phyloP scores from a whole-genome alignment of 2,888 invertebrate species.

The Spatulosminthurus flaviceps region DNA sequence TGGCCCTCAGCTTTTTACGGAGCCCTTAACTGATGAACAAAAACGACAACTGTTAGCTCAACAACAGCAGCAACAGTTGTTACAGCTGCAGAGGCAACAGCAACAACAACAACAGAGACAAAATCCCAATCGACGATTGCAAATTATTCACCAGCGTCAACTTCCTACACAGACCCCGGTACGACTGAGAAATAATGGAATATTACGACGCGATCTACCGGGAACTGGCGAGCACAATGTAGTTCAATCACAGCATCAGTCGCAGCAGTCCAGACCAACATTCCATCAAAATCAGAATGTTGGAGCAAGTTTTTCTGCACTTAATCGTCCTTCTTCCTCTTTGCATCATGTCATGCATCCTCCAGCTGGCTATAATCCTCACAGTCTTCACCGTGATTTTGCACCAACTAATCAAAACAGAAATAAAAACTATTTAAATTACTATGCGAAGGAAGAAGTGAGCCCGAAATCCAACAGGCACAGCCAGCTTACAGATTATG shows the following conservation, averaged over 20 bases:
- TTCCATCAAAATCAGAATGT: background rate
- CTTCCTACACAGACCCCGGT: background rate
- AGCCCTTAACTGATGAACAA: slow-evolving; percentile 58
- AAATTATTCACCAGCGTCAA: background rate
- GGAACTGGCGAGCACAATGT: background rate
- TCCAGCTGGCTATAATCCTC: background rate
- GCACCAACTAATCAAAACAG: no score
- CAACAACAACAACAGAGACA: background rate
- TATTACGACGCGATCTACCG: background rate
- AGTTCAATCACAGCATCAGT: background rate
- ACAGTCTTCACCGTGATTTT: background rate
- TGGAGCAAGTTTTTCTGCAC: no score
- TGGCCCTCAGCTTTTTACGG: slow-evolving; percentile 63
- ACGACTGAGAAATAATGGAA: background rate
- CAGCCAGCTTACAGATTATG: slow-evolving; percentile 43
- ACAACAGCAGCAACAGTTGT: slow-evolving; percentile 34
- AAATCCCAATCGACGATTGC: background rate
- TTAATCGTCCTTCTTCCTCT: no score
- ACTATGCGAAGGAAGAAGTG: slow-evolving; percentile 39
- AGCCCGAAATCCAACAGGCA: slow-evolving; percentile 7
- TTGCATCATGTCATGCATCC: no score
- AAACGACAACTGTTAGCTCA: slow-evolving; percentile 38
- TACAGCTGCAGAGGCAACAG: slow-evolving; percentile 11
- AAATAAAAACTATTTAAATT: slow-evolving; percentile 1
- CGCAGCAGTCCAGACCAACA: background rate